phyloP scores from a whole-genome alignment of 30 jellyfish, hydroid and myxozoan genomes.

The Hydra vulgaris region DNA sequence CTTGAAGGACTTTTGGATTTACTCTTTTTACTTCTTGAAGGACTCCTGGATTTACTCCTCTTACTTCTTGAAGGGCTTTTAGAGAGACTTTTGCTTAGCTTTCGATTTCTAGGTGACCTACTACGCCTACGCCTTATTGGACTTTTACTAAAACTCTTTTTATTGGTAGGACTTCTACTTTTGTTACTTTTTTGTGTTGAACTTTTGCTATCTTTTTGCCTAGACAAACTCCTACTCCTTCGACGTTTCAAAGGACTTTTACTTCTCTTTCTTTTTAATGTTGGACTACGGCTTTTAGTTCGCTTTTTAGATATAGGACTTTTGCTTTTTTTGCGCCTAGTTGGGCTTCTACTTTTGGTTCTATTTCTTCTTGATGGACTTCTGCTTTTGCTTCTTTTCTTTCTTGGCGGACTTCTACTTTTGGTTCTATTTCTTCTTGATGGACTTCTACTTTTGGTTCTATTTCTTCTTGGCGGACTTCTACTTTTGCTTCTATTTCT shows the following conservation, averaged over 20 bases:
- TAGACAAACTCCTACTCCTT: conserved; percentile 7
- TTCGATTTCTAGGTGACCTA: background rate
- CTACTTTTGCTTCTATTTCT: background rate
- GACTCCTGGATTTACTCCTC: background rate
- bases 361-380: background rate
- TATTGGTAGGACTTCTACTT: background rate
- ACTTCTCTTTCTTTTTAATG: background rate
- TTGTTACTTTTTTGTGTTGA: background rate
- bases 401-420: background rate
- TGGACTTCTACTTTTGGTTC: background rate
- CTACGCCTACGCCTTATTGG: background rate
- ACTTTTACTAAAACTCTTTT: background rate
- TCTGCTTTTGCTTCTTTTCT: background rate
- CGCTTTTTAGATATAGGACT: background rate
- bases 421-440: background rate
- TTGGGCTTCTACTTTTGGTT: background rate
- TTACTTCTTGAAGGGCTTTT: background rate
- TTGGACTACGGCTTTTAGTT: background rate
- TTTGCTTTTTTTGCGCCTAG: background rate
- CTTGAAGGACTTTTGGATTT: conserved; percentile 1
- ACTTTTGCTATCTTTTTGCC: conserved; percentile 3
- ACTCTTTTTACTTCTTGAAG: background rate
- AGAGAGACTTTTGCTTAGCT: background rate
- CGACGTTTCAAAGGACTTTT: conserved; percentile 4
- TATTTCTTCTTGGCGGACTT: background rate